phyloP scores from a whole-genome alignment of 2,113 vertebrate genomes.

The Polypterus senegalus region DNA sequence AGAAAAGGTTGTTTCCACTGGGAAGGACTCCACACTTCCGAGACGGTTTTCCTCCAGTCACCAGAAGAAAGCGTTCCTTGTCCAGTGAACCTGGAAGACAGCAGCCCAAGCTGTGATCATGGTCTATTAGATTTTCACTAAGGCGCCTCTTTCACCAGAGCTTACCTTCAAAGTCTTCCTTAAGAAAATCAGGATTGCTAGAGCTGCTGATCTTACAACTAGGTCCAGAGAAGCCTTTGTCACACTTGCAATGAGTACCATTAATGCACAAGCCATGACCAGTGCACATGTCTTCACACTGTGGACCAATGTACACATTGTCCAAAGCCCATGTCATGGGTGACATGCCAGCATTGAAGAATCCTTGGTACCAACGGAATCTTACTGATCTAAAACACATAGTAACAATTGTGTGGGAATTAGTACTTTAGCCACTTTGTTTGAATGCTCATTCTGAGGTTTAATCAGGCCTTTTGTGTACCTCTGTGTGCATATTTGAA shows the following conservation, averaged over 20 bases:
- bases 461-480: too few species aligned
- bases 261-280: slow-evolving; percentile 81
- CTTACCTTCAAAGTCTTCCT: slow-evolving; percentile 96
- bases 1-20: slow-evolving; percentile 92
- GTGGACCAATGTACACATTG: slow-evolving; percentile 84
- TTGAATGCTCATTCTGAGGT: too few species aligned
- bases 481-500: too few species aligned
- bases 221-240: slow-evolving; percentile 72
- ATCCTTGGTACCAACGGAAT: slow-evolving; percentile 96
- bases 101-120: not conserved
- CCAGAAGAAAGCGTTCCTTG: slow-evolving; percentile 66
- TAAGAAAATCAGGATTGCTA: slow-evolving; percentile 87
- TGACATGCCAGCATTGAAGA: slow-evolving; percentile 66
- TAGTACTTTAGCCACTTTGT: not conserved
- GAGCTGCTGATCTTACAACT: slow-evolving; percentile 77
- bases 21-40: slow-evolving; percentile 93
- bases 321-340: slow-evolving; percentile 93
- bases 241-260: slow-evolving; percentile 78
- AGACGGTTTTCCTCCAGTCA: slow-evolving; percentile 90
- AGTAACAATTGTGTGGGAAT: too few species aligned
- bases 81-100: slow-evolving; percentile 64
- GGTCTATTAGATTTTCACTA: slow-evolving; percentile 1
- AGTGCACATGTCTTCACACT: slow-evolving; percentile 91
- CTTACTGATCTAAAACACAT: slow-evolving; percentile 65
- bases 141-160: not conserved